Base-by-base conservation (phyloP, 2,888 invertebrate species). In the Pammene aurita region DNA sequence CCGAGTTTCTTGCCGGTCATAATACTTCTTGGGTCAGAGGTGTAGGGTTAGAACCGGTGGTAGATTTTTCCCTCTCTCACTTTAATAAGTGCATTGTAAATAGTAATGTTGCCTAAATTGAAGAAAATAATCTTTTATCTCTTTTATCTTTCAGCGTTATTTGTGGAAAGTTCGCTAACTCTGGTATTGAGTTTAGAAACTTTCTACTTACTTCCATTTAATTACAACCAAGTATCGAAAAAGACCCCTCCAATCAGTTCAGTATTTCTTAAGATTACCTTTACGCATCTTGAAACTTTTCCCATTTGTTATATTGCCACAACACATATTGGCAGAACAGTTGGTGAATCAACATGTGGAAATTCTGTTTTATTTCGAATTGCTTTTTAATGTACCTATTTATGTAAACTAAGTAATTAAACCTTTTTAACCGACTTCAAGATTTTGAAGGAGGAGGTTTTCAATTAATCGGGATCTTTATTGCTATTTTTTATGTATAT, bases 231-330 rank as follows among this genome's bases (percentile, higher is more conserved):
- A 67, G 67, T 67, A 63, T 67, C 63, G 62, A 67, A 57, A 63
- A 67, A 67, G 50, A 60, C 35, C 62, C 50, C 54, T 42, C 62
- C 62, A 67, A 63, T 63, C 67, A 67, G 67, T 62, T 56, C 62
- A 67, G 62, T 67, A 62, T 56, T 67, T 57, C 56, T 67, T 50
- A 48, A 62, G 62, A 67, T 67, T 63, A 67, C 67, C 67, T 67
- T 67, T 63, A 67, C 62, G 62, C 5, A 7, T 63, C 62, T 44
- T 50, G 34, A 41, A 57, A 63, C 55, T 63, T 63, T 67, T 62
- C 57, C 50, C 62, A 35, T 57, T 57, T 57, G 62, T 63, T 63
- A 57, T 42, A 56, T 56, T 35, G 50, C 1, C 50, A 56, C 50
- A 50, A n/a, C 48, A 42, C 38, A 50, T 10, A 42, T 11, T 38